phyloP scores from a whole-genome alignment of 2,888 invertebrate species.

The Parochlus steinenii region DNA sequence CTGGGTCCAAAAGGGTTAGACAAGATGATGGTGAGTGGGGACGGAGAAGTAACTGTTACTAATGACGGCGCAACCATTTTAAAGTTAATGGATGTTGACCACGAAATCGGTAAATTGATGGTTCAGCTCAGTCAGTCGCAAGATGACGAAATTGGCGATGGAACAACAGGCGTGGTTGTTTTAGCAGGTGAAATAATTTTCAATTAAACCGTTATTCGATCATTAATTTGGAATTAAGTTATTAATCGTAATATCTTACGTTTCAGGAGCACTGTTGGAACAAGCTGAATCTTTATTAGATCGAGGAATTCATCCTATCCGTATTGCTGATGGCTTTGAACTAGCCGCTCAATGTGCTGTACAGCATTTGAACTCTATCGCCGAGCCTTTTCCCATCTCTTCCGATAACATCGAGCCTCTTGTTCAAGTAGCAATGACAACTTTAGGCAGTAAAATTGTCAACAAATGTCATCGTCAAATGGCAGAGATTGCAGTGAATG shows the following conservation, averaged over 20 bases:
- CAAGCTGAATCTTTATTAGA: conserved; percentile 86
- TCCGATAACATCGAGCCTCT: conserved; percentile 70
- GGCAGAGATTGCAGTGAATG: conserved; percentile 97
- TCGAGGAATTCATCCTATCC: conserved; percentile 95
- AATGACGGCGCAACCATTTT: conserved; percentile 99
- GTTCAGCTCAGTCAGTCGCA: conserved; percentile 97
- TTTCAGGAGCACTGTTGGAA: conserved; percentile 86
- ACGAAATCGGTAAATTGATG: conserved; percentile 94
- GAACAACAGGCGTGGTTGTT: conserved; percentile 95
- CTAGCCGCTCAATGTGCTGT: conserved; percentile 83
- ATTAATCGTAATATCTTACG: conserved; percentile 24
- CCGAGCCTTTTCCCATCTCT: conserved; percentile 78
- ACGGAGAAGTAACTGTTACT: conserved; percentile 94
- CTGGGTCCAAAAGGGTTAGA: conserved; percentile 95
- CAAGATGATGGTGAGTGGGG: conserved; percentile 92
- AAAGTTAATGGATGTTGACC: conserved; percentile 97
- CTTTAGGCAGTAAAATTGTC: conserved; percentile 94
- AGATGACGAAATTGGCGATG: conserved; percentile 99
- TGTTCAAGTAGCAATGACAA: conserved; percentile 93
- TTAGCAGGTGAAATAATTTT: conserved; percentile 42
- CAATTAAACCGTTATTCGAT: conserved; percentile 15
- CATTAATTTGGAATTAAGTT: conserved; percentile 9
- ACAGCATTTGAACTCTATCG: conserved; percentile 70
- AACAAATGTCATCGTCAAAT: conserved; percentile 94
- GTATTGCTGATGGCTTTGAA: conserved; percentile 98